Conservation (phyloP, 2,797 vertebrate species). For the Hippopotamyrus pictus region DNA sequence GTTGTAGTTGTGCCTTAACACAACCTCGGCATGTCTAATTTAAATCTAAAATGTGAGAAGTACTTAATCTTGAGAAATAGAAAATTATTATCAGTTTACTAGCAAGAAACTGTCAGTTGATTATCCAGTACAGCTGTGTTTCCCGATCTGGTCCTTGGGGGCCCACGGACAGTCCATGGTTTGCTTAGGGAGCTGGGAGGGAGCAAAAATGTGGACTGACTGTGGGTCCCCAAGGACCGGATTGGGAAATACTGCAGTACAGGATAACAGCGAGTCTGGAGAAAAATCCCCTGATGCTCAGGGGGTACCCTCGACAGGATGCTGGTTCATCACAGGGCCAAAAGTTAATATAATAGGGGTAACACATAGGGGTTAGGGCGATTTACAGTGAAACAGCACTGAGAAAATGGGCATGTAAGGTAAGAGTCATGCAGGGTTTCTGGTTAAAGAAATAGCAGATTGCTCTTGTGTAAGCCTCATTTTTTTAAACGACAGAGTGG, state of each 20-base stretch:
- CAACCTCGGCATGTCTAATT: slow-evolving; percentile 44
- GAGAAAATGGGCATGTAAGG: not conserved
- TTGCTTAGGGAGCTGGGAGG: not conserved
- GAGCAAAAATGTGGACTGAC: not conserved
- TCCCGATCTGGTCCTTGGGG: not conserved
- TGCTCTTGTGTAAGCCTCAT: slow-evolving; percentile 56
- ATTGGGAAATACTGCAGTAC: not conserved
- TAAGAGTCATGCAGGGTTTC: not conserved
- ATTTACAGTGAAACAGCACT: slow-evolving; percentile 33
- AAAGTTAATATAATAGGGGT: slow-evolving; percentile 42
- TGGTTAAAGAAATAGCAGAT: slow-evolving; percentile 48
- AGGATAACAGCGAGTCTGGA: not conserved
- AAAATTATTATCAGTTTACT: slow-evolving; percentile 33
- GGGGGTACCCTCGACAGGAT: not conserved
- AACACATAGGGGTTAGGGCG: slow-evolving; percentile 42
- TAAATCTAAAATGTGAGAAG: slow-evolving; percentile 43
- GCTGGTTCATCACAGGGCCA: slow-evolving; percentile 31
- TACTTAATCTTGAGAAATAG: slow-evolving; percentile 23
- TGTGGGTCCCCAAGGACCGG: not conserved
- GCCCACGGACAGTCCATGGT: not conserved
- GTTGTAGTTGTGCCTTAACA: slow-evolving; percentile 41
- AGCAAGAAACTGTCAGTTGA: slow-evolving; percentile 29
- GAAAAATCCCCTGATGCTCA: not conserved
- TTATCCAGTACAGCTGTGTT: not conserved
- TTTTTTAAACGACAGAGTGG: not conserved